These are phyloP conservation scores for Artibeus lituratus DNA, from an alignment of 2,797 vertebrate genomes.

Conservation along the genomic window DNA sequence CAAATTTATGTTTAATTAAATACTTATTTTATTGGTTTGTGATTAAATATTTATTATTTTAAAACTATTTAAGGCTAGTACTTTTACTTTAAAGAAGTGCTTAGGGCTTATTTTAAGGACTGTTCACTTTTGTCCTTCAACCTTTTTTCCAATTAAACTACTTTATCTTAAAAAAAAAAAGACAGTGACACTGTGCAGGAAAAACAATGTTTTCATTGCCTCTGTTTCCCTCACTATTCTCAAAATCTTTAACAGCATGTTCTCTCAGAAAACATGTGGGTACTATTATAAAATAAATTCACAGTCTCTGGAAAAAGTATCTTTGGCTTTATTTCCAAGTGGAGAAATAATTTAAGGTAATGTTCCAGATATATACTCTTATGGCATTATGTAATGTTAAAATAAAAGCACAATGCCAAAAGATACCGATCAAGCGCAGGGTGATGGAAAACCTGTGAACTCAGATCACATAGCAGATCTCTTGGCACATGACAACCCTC, in stretches of 20 bases:
- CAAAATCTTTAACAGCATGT: not conserved
- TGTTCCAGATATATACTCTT: not conserved
- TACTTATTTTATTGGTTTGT: not conserved
- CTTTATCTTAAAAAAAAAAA: conserved; percentile 32
- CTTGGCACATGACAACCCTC: not conserved
- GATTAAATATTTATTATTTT: not conserved
- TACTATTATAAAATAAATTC: not conserved
- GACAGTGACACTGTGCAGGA: not conserved
- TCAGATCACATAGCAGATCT: not conserved
- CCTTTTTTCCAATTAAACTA: not conserved
- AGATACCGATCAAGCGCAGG: not conserved
- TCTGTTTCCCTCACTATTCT: not conserved
- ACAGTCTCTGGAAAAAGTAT: not conserved
- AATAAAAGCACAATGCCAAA: not conserved
- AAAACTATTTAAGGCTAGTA: conserved; percentile 10
- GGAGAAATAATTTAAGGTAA: not conserved
- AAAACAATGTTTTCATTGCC: not conserved
- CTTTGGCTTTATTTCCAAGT: conserved; percentile 25
- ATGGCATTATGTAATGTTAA: not conserved
- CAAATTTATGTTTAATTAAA: not conserved
- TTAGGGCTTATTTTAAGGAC: not conserved
- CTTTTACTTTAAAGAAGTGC: not conserved
- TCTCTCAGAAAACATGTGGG: not conserved
- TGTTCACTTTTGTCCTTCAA: not conserved
- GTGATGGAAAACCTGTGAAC: not conserved